Conservation (phyloP, 1,140 invertebrate genomes). For the Solenopsis fugax region DNA sequence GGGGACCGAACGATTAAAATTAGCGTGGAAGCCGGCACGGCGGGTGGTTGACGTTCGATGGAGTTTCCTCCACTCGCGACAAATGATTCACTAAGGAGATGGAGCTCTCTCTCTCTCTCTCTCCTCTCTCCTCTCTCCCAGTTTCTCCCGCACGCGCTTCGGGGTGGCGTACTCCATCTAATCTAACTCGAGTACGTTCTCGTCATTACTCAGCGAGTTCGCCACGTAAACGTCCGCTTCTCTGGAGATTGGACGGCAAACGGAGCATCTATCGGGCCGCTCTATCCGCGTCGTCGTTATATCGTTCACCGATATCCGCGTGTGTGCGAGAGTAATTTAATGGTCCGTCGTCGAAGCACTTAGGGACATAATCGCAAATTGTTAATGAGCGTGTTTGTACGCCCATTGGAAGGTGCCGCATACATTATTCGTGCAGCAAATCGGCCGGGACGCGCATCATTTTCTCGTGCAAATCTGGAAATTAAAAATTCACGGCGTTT, state of each 20-base stretch:
- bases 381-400: background rate
- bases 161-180: conserved; percentile 65
- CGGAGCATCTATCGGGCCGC: conserved; percentile 50
- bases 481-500: background rate
- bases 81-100: conserved; percentile 76
- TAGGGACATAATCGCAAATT: conserved; percentile 12
- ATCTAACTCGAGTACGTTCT: conserved; percentile 68
- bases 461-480: background rate
- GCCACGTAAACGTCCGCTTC: conserved; percentile 48
- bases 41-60: conserved; percentile 5
- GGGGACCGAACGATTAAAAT: conserved; percentile 70
- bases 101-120: background rate
- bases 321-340: conserved; percentile 42
- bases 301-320: conserved; percentile 14
- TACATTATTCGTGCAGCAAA: background rate
- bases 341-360: conserved; percentile 10
- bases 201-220: conserved; percentile 66
- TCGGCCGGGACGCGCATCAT: background rate
- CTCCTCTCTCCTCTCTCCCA: no score
- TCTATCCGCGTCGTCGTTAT: conserved; percentile 45
- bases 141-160: conserved; percentile 35
- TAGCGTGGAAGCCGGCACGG: conserved; percentile 56
- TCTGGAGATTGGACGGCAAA: conserved; percentile 54
- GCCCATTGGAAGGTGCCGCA: background rate
- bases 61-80: conserved; percentile 69